Conservation (phyloP, 1,140 invertebrate species). For the Camponotus pennsylvanicus region DNA sequence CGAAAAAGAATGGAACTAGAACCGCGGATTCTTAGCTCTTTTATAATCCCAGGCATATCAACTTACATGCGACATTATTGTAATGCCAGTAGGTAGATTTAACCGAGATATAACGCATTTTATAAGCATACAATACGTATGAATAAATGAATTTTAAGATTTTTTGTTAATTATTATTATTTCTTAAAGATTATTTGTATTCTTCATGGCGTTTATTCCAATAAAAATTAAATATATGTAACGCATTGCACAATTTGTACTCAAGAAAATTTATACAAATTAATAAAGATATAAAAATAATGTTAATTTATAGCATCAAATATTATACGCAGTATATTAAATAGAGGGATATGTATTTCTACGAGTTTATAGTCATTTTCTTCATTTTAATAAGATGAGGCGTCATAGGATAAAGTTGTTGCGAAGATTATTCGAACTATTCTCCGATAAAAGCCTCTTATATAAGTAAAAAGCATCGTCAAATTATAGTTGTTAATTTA, state of each 20-base stretch:
- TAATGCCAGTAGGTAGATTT: conserved; percentile 72
- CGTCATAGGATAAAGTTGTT: conserved; percentile 16
- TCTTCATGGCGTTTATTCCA: background rate
- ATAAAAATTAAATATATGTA: background rate
- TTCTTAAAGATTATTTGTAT: background rate
- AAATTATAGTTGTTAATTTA: conserved; percentile 37
- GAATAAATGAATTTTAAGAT: background rate
- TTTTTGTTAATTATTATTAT: background rate
- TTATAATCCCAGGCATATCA: conserved; percentile 82
- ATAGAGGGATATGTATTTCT: background rate
- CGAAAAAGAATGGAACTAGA: conserved; percentile 70
- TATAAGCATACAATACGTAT: background rate
- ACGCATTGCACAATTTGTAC: background rate
- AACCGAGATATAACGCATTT: conserved; percentile 65
- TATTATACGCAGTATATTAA: background rate
- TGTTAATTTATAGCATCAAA: background rate
- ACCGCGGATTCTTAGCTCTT: conserved; percentile 64
- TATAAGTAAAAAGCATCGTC: conserved; percentile 8
- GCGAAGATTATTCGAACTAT: conserved; percentile 35
- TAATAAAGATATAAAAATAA: background rate
- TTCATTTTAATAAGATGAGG: background rate
- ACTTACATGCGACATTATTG: conserved; percentile 80
- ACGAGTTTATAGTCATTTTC: too few relatives aligned
- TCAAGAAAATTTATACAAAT: background rate
- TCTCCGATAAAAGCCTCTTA: conserved; percentile 19